Base-by-base conservation (phyloP, 2,797 vertebrate species). In the Pagetopsis macropterus region DNA sequence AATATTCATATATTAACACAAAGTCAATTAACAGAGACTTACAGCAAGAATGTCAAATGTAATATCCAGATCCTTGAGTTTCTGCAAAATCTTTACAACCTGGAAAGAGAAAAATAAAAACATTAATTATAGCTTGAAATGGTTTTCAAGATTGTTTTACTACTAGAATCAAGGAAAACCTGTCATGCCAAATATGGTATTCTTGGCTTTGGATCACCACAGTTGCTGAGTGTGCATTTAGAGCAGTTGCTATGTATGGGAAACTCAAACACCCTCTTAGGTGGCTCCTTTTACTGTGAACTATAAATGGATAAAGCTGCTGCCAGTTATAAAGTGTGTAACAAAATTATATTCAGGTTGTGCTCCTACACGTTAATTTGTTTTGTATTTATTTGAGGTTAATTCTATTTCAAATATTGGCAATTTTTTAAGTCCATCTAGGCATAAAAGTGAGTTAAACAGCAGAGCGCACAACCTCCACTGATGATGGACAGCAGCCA, bases 41-140 rank as follows among this genome's bases (percentile, higher is more conserved):
- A 98, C 96, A 82, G 90, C 82, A 72, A 98, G 94, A 90, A 97
- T 81, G 62, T 96, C 95, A 78, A 96, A 79, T 0, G 96, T 96
- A 54, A 98, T 90, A 83, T 96, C 91, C 87, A 97, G 90, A 83
- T 91, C 89, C 81, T 95, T 93, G 46, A 97, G 93, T 85, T 90
- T 92, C 75, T 95, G 93, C 77, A 98, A 88, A 64, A 87, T 89
- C 85, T 95, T 94, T 65, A 95, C 77, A 84, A 98, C 92, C 96
- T 98, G 77, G 5, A 82, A 66, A 87, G 76, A 57, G 40, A 91
- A 45, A 68, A 72, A 23, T 7, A 64, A 72, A 78, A 0, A 72
- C 65, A 74, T 58, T 1, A 57, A 45, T 19, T 27, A 50, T 31
- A 16, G 7, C 2, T 19, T 61, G 11, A 59, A 41, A 1, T 27